Evolutionary conservation across 2,797 vertebrate genomes (phyloP).

Genomic region (Pagetopsis macropterus): DNA sequence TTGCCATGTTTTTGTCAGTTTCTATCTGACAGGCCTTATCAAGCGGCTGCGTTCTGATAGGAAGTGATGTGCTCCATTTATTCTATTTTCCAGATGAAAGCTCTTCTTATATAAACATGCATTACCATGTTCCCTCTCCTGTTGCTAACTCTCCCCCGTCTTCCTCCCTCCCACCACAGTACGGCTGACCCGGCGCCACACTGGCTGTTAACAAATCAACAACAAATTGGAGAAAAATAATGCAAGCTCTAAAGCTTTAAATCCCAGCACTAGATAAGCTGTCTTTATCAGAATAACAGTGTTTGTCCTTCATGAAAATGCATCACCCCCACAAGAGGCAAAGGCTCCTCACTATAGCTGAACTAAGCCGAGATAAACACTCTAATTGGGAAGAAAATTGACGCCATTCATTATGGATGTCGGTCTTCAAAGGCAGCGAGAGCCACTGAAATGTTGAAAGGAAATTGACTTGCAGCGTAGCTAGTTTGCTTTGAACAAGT

Average conservation of each 20-base stretch:
- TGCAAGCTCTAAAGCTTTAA: conserved; percentile 75
- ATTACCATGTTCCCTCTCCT: conserved; percentile 49
- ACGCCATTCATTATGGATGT: conserved; percentile 78
- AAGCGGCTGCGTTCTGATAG: conserved; percentile 42
- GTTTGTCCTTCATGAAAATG: conserved; percentile 84
- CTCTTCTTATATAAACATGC: conserved; percentile 67
- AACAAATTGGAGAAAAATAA: conserved; percentile 76
- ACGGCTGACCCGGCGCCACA: conserved; percentile 31
- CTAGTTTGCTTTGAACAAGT: conserved; percentile 72
- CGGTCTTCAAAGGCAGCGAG: conserved; percentile 77
- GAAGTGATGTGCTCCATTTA: conserved; percentile 55
- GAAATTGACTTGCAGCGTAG: conserved; percentile 74
- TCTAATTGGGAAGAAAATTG: conserved; percentile 83
- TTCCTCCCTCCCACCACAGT: conserved; percentile 24
- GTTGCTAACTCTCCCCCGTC: conserved; percentile 22
- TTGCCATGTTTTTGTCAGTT: conserved; percentile 41
- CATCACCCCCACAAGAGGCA: conserved; percentile 73
- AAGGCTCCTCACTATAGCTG: conserved; percentile 77
- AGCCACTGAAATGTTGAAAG: conserved; percentile 76
- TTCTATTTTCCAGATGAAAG: conserved; percentile 74
- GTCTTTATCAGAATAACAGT: conserved; percentile 76
- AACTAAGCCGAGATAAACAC: conserved; percentile 82
- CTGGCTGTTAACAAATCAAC: conserved; percentile 70
- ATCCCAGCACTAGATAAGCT: conserved; percentile 76
- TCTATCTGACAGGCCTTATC: conserved; percentile 55